Percentiles rank a stretch among this genome's conserved stretches.
These are phyloP conservation scores for Arctocebus calabarensis DNA, from an alignment of 2,797 vertebrate species.

Conservation along the genomic window DNA sequence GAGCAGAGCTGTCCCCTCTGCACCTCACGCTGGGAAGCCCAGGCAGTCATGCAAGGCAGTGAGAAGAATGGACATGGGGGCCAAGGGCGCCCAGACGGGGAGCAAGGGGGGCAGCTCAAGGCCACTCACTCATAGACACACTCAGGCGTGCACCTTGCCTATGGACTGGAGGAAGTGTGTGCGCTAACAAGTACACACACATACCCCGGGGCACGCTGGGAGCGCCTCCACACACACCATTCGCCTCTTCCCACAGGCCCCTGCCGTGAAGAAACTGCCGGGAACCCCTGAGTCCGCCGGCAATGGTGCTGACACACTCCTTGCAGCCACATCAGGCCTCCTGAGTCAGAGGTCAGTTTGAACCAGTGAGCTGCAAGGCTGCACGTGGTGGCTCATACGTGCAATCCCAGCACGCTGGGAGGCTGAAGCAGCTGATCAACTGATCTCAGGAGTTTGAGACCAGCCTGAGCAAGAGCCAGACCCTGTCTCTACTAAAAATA, in stretches of 20 bases:
- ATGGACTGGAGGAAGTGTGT: fast-evolving
- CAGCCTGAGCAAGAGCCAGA: too few species aligned
- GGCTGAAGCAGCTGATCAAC: too few species aligned
- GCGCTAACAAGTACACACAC: fast-evolving
- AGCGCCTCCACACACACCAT: too few species aligned
- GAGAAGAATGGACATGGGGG: neutral
- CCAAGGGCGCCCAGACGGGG: neutral
- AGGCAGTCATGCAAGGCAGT: neutral
- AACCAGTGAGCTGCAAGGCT: neutral
- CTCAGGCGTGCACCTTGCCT: fast-evolving
- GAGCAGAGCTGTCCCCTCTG: neutral
- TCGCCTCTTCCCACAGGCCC: neutral
- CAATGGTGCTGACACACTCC: neutral
- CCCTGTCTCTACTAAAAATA: too few species aligned
- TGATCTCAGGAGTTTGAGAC: too few species aligned
- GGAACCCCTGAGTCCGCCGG: fast-evolving
- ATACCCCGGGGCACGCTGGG: fast-evolving
- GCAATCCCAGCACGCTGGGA: too few species aligned
- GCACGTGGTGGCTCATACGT: too few species aligned
- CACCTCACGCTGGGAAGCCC: neutral
- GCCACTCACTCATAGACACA: neutral
- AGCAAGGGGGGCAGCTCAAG: neutral
- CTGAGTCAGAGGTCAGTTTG: neutral
- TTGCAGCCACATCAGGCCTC: neutral
- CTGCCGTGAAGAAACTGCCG: neutral